Conservation (phyloP, 2,113 vertebrate genomes). For the Tragulus kanchil region DNA sequence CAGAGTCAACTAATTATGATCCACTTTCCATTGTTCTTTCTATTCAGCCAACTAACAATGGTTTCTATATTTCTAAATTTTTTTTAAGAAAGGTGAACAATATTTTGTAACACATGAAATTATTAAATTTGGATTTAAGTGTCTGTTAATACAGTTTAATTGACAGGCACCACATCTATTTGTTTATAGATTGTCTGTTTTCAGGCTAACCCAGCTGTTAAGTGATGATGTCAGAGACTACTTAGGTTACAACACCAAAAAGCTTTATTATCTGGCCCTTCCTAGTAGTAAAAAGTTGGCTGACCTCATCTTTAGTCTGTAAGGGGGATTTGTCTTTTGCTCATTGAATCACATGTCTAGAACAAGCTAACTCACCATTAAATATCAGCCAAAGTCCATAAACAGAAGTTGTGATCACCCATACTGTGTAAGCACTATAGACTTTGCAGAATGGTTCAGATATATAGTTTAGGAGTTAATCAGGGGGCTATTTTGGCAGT, state of each 20-base stretch:
- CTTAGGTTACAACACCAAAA: background rate
- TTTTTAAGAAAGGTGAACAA: background rate
- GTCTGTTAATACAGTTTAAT: background rate
- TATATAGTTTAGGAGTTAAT: background rate
- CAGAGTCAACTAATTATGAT: background rate
- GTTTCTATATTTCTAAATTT: constrained; percentile 9
- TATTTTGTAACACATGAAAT: background rate
- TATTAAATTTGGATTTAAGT: background rate
- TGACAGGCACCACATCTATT: background rate
- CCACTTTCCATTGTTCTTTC: background rate
- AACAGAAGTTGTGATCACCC: background rate
- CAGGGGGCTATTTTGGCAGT: background rate
- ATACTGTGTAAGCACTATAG: background rate
- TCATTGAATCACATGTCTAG: background rate
- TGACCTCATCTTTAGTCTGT: background rate
- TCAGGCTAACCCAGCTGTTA: background rate
- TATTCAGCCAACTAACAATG: constrained; percentile 11
- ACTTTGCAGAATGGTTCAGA: background rate
- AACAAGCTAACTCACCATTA: background rate
- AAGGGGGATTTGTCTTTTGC: background rate
- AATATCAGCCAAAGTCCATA: background rate
- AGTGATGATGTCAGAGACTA: background rate
- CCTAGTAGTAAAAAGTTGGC: constrained; percentile 19
- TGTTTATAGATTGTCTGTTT: background rate
- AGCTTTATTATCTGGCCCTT: background rate